A percentile compares a stretch with the other conserved stretches of the same genome.
Conservation (phyloP, 1,140 invertebrate species). For the Drosophila pectinifera region DNA sequence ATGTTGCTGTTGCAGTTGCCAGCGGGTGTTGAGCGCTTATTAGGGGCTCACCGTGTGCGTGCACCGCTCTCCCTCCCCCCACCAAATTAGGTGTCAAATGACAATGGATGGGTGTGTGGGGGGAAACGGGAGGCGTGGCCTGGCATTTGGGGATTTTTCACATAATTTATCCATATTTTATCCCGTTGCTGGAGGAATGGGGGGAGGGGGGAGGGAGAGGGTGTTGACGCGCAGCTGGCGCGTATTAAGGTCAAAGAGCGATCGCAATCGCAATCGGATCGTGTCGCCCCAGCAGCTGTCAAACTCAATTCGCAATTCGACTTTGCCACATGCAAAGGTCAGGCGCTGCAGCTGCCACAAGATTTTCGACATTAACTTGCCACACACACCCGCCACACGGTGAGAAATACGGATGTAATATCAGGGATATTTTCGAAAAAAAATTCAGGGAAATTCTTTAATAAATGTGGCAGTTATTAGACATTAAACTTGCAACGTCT, state of each 20-base stretch:
- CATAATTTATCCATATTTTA: slow-evolving; percentile 16
- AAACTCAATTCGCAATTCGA: slow-evolving; percentile 77
- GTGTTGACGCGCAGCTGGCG: slow-evolving; percentile 78
- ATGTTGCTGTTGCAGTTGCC: slow-evolving; percentile 70
- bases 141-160: slow-evolving; percentile 13
- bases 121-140: background rate
- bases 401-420: accelerated
- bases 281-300: slow-evolving; percentile 82
- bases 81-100: slow-evolving; percentile 83
- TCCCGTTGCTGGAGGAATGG: too few species aligned
- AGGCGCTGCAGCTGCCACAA: slow-evolving; percentile 60
- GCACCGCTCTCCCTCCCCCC: slow-evolving; percentile 20
- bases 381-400: slow-evolving; percentile 23
- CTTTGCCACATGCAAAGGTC: slow-evolving; percentile 76
- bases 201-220: slow-evolving; percentile 4
- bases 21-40: slow-evolving; percentile 84
- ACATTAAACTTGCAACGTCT: background rate
- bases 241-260: slow-evolving; percentile 84
- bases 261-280: slow-evolving; percentile 80
- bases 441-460: background rate
- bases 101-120: slow-evolving; percentile 58
- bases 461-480: background rate
- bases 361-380: slow-evolving; percentile 67
- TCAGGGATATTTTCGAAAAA: background rate
- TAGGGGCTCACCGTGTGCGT: slow-evolving; percentile 69